Conservation (phyloP, 2,797 vertebrate genomes). For the Podarcis lilfordi region DNA sequence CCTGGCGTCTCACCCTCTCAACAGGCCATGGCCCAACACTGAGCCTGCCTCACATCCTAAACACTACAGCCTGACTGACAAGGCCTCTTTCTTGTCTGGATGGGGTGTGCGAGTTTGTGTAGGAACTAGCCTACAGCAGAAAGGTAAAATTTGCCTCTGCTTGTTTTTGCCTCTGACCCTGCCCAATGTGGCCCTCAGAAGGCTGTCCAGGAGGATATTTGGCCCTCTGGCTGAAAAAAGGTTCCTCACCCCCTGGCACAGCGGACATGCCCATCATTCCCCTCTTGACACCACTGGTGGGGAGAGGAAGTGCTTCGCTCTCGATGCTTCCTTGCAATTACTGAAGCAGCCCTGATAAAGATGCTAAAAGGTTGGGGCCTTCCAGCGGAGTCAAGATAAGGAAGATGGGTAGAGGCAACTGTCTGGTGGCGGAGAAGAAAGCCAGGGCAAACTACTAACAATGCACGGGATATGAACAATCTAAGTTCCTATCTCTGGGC, state of each 20-base stretch:
- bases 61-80: too few relatives aligned
- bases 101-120: too few relatives aligned
- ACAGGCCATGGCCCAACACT: too few relatives aligned
- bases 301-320: background rate
- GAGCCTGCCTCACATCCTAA: too few relatives aligned
- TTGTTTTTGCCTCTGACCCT: too few relatives aligned
- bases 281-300: background rate
- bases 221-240: too few relatives aligned
- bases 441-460: background rate
- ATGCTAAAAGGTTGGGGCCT: background rate
- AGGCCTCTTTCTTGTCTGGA: too few relatives aligned
- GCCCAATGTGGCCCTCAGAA: too few relatives aligned
- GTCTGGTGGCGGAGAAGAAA: background rate
- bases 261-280: background rate
- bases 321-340: background rate
- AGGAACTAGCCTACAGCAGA: too few relatives aligned
- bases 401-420: background rate
- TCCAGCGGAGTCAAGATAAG: background rate
- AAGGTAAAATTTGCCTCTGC: too few relatives aligned
- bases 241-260: background rate
- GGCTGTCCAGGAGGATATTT: too few relatives aligned
- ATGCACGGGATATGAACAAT: background rate
- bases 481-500: background rate
- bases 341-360: background rate
- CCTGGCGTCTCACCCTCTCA: too few relatives aligned